These are phyloP conservation scores for Prochilodus magdalenae DNA, from an alignment of 2,113 vertebrate genomes.

Conservation along the genomic window DNA sequence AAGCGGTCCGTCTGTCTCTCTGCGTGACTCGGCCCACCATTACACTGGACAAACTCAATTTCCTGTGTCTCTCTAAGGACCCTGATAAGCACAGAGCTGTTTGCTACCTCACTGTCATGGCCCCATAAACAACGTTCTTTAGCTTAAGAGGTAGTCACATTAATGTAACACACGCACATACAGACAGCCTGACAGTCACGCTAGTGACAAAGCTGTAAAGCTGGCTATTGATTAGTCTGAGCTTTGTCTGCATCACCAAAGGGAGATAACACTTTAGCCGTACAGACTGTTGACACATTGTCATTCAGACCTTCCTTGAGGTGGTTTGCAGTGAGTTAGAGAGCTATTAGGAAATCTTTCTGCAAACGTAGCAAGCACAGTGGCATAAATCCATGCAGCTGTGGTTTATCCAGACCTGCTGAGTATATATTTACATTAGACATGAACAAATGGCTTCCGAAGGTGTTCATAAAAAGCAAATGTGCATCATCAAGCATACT, in stretches of 20 bases:
- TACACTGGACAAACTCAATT: constrained; percentile 80
- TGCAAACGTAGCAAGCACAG: not conserved
- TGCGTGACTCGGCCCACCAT: constrained; percentile 71
- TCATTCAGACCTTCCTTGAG: not conserved
- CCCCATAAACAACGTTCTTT: constrained; percentile 59
- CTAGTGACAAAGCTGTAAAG: constrained; percentile 48
- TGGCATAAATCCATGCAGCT: not conserved
- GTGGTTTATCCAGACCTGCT: not conserved
- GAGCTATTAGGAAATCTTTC: constrained; percentile 23
- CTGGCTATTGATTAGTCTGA: constrained; percentile 49
- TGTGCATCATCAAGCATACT: not conserved
- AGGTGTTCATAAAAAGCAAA: not conserved
- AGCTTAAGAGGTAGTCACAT: constrained; percentile 58
- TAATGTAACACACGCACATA: constrained; percentile 21
- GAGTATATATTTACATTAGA: not conserved
- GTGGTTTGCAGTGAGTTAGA: constrained; percentile 13
- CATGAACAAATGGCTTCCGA: not conserved
- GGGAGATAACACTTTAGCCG: constrained; percentile 25
- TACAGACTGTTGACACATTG: not conserved
- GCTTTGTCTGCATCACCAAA: constrained; percentile 35
- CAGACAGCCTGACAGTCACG: constrained; percentile 35
- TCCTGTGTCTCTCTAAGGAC: constrained; percentile 74
- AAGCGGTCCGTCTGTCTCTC: constrained; percentile 68
- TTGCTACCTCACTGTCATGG: constrained; percentile 54
- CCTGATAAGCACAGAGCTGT: constrained; percentile 66